Evolutionary conservation across 1,140 invertebrate genomes (phyloP), one percentile per base, ranked within the genome.

Genomic region (Glomeris maerens): DNA sequence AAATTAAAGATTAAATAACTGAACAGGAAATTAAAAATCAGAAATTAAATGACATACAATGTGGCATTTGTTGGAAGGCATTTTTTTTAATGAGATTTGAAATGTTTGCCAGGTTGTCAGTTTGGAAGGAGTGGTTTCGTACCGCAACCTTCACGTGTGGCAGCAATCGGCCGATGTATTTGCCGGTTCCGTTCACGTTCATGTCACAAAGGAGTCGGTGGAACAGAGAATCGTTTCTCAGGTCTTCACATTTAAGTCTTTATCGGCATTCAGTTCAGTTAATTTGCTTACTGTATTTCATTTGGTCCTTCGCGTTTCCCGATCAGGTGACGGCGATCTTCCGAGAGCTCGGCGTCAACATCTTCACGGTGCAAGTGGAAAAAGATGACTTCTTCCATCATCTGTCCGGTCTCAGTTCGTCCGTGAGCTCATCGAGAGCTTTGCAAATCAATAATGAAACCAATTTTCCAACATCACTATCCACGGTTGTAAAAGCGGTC

Each of bases 101-200:
- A 41, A n/a, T 55, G n/a, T n/a, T n/a, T n/a, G n/a, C n/a, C n/a
- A 72, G 69, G 55, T 72, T 13, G 48, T 67, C 25, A 55, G 61
- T 7, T 55, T 71, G 47, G 69, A 72, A 27, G 70, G 68, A 4
- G 65, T 73, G 14, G 41, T 65, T 31, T 62, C 66, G 2, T 71
- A 69, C 52, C 58, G 66, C 52, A 61, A 66, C 21, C 68, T 66
- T 23, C 63, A 70, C 49, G 66, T 72, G 55, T 73, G 71, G 71
- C 59, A 59, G 39, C 68, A 71, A 53, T 66, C 69, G 2, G 60
- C 66, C 2, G 58, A 58, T 44, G 62, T 67, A 40, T 55, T 65
- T 17, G 59, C 62, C 46, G 70, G 67, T 2, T 66, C 60, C 21
- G 52, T 73, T 31, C 69, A 72, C 52, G 55, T 72, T 31, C 68